phyloP scores from a whole-genome alignment of 1,140 invertebrate genomes.

The Ips nitidus region DNA sequence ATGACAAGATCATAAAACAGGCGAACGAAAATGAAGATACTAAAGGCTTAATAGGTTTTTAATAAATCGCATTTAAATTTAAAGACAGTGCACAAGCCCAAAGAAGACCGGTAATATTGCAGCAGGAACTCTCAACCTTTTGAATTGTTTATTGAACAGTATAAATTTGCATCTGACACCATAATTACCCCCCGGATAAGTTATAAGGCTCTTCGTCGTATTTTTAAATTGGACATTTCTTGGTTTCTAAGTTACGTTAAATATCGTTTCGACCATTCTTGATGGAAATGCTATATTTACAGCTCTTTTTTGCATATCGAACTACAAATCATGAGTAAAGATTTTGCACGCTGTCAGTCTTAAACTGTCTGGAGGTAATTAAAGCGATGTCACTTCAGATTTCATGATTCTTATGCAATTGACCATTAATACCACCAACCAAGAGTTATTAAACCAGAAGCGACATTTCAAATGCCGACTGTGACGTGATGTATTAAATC shows the following conservation, averaged over 20 bases:
- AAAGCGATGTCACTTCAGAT: too few relatives aligned
- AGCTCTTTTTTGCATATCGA: not conserved
- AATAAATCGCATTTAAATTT: constrained; percentile 37
- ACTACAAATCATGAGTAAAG: too few relatives aligned
- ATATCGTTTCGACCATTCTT: constrained; percentile 4
- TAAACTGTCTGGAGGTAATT: too few relatives aligned
- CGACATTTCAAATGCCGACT: constrained; percentile 1
- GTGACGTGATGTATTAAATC: constrained; percentile 2
- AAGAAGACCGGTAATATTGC: constrained; percentile 38
- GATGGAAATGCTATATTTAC: constrained; percentile 17
- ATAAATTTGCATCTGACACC: constrained; percentile 44
- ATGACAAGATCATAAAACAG: not conserved
- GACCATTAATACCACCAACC: not conserved
- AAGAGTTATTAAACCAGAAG: constrained; percentile 5
- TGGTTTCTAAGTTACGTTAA: constrained; percentile 25
- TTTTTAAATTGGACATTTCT: constrained; percentile 34
- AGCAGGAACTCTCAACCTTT: constrained; percentile 42
- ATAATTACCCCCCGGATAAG: constrained; percentile 43
- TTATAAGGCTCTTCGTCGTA: constrained; percentile 32
- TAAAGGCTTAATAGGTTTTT: constrained; percentile 34
- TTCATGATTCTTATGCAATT: too few relatives aligned
- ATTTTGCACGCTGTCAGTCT: too few relatives aligned
- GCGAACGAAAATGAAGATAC: constrained; percentile 28
- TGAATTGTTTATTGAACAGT: constrained; percentile 44
- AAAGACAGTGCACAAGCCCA: constrained; percentile 28